A percentile compares a stretch with the other conserved stretches of the same genome.
Conservation (phyloP, 2,113 vertebrate genomes). For the rat (Rattus norvegicus) region DNA sequence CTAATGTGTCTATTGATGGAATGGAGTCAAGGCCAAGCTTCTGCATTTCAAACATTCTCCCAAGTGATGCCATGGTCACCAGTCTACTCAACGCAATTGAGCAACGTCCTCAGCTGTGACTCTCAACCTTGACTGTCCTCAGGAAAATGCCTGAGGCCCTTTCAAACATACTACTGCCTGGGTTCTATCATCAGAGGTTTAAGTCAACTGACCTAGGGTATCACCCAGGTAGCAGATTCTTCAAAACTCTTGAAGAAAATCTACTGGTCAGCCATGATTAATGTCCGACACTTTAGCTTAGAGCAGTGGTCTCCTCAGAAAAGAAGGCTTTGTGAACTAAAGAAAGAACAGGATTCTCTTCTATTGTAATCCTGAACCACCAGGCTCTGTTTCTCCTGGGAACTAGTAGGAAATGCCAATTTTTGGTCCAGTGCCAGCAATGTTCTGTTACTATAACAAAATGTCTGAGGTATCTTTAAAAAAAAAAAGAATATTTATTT, state of each 20-base stretch:
- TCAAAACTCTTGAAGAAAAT: neutral
- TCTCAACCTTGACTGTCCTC: neutral
- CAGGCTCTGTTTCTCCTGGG: neutral
- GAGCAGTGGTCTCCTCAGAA: neutral
- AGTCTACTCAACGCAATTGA: neutral
- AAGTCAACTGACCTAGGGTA: neutral
- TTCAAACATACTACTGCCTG: neutral
- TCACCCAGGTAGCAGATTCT: neutral
- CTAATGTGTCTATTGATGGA: neutral
- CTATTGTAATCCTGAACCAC: neutral
- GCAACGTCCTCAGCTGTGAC: neutral
- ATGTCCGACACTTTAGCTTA: neutral
- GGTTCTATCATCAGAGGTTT: neutral
- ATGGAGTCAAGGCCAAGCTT: neutral
- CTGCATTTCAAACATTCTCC: neutral
- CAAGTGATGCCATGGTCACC: no score
- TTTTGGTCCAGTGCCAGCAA: neutral
- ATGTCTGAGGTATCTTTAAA: neutral
- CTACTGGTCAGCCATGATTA: neutral
- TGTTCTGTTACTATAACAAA: neutral
- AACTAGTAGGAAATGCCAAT: neutral
- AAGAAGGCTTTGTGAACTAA: neutral
- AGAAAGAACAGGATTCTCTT: neutral
- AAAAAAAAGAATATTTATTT: neutral
- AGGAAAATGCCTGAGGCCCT: neutral